These are phyloP conservation scores for Vesta saturnalis DNA, from an alignment of 2,888 invertebrate species.

Conservation along the genomic window DNA sequence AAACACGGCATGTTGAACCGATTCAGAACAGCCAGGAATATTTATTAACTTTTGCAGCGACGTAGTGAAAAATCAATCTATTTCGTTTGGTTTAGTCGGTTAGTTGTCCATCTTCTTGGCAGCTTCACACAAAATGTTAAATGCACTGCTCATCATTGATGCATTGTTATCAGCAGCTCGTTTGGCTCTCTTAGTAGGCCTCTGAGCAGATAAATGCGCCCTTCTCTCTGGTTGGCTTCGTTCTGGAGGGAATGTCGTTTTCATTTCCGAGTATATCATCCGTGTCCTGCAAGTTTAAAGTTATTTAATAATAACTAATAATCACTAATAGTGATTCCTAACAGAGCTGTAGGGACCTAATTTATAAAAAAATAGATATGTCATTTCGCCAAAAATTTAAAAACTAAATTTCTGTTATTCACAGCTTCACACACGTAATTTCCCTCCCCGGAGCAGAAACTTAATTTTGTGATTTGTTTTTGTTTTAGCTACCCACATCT, in stretches of 20 bases:
- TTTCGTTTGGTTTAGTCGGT: not conserved
- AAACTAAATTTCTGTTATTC: no score
- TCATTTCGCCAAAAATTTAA: not conserved
- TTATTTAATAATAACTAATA: not conserved
- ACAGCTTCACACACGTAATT: no score
- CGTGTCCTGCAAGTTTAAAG: not conserved
- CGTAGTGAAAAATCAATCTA: not conserved
- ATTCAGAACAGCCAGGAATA: not conserved
- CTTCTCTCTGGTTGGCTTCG: not conserved
- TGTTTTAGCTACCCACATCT: slow-evolving; percentile 12
- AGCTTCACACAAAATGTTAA: not conserved
- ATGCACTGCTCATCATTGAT: not conserved
- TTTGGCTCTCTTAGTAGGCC: not conserved
- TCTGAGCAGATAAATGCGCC: not conserved
- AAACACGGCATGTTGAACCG: not conserved
- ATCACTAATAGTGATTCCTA: not conserved
- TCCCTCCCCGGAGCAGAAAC: no score
- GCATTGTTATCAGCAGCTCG: not conserved
- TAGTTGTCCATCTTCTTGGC: not conserved
- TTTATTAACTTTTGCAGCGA: not conserved
- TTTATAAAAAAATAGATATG: no score
- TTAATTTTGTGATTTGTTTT: not conserved
- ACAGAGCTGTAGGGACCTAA: no score
- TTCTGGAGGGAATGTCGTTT: not conserved
- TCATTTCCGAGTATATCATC: slow-evolving; percentile 5